Conservation (phyloP, 2,888 invertebrate species). For the Tenthredo livida region DNA sequence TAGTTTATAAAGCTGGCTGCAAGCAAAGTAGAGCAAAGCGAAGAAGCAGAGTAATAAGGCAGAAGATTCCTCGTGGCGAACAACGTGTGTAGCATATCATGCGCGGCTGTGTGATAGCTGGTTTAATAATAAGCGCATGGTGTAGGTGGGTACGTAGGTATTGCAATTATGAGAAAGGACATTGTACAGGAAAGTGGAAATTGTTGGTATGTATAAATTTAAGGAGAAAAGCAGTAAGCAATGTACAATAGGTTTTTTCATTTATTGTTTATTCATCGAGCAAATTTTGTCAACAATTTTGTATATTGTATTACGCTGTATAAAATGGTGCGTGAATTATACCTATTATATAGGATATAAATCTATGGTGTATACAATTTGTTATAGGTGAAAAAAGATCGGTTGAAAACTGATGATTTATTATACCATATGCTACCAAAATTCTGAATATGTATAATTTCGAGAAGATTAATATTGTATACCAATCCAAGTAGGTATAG, state of each 20-base stretch:
- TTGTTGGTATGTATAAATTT: background rate
- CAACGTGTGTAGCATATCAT: conserved; percentile 25
- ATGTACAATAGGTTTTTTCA: background rate
- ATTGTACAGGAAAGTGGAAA: background rate
- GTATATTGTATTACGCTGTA: background rate
- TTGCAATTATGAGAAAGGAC: conserved; percentile 13
- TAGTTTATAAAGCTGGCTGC: conserved; percentile 13
- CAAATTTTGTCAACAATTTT: conserved; percentile 2
- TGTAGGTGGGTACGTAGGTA: background rate
- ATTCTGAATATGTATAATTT: background rate
- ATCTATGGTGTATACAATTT: background rate
- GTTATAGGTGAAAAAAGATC: background rate
- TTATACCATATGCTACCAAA: background rate
- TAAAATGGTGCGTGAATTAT: too few relatives aligned
- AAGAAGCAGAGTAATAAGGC: conserved; percentile 1
- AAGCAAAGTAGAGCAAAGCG: conserved; percentile 35
- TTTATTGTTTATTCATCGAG: background rate
- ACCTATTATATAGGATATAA: background rate
- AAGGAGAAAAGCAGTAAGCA: conserved; percentile 30
- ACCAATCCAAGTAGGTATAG: too few relatives aligned
- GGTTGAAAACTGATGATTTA: conserved; percentile 2
- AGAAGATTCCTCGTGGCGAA: background rate
- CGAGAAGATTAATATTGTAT: background rate
- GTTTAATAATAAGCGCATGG: background rate
- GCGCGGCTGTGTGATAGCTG: conserved; percentile 19